Evolutionary conservation across 2,888 invertebrate species (phyloP).

Genomic region (Ceraclea dissimilis): DNA sequence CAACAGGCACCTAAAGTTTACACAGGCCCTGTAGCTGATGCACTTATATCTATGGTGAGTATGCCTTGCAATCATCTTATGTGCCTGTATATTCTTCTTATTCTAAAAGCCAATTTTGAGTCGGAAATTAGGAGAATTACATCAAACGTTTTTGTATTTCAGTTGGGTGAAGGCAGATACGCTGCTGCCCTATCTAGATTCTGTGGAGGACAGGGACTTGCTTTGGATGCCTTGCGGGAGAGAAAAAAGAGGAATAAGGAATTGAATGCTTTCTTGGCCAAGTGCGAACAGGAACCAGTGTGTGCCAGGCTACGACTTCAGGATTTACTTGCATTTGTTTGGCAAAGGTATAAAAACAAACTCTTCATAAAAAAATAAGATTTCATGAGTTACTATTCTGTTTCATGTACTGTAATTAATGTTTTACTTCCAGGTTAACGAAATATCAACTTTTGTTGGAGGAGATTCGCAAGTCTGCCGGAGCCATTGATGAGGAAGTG

Average conservation of each 20-base stretch:
- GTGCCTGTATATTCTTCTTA: too few relatives aligned
- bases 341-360: conserved; percentile 44
- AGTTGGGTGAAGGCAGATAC: conserved; percentile 68
- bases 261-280: conserved; percentile 66
- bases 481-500: conserved; percentile 26
- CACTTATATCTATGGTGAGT: conserved; percentile 30
- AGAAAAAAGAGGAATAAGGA: conserved; percentile 73
- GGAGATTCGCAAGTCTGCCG: conserved; percentile 38
- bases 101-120: too few relatives aligned
- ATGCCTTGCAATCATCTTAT: too few relatives aligned
- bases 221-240: conserved; percentile 71
- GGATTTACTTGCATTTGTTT: conserved; percentile 58
- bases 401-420: too few relatives aligned
- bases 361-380: too few relatives aligned
- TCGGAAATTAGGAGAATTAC: too few relatives aligned
- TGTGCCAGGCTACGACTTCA: conserved; percentile 78
- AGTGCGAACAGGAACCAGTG: conserved; percentile 70
- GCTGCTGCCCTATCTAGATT: conserved; percentile 68
- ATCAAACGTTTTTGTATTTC: conserved; percentile 27
- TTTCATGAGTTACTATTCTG: neutral
- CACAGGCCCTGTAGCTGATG: conserved; percentile 38
- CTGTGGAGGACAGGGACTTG: conserved; percentile 82
- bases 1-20: conserved; percentile 33
- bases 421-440: conserved; percentile 36
- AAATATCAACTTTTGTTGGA: conserved; percentile 46